A percentile compares a stretch with the other conserved stretches of the same genome.
Evolutionary conservation across 2,888 invertebrate genomes (phyloP).

Genomic region (Druceiella hillmani): DNA sequence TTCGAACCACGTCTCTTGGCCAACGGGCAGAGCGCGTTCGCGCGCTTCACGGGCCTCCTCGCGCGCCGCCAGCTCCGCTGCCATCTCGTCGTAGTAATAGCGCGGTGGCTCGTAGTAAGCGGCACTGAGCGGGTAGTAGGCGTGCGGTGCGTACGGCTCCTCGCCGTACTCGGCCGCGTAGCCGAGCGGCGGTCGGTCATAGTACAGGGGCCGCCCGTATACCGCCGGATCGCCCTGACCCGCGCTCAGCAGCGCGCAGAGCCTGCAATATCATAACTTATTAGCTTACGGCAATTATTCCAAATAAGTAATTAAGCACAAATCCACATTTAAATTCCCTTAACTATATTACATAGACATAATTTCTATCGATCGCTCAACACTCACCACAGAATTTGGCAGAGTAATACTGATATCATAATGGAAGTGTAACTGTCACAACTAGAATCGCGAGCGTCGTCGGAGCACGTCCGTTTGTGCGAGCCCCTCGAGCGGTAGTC

Average conservation of each 20-base stretch:
- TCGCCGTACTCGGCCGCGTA: slow-evolving; percentile 38
- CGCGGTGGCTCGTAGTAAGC: slow-evolving; percentile 47
- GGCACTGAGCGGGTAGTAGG: slow-evolving; percentile 39
- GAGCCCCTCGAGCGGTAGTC: slow-evolving; percentile 22
- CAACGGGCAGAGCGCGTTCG: slow-evolving; percentile 54
- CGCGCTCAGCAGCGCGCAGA: slow-evolving; percentile 11
- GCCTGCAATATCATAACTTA: slow-evolving; percentile 33
- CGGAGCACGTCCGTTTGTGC: slow-evolving; percentile 40
- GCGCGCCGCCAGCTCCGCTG: slow-evolving; percentile 49
- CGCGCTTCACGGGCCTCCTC: slow-evolving; percentile 55
- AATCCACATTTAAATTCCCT: too few relatives aligned
- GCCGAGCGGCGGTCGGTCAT: slow-evolving; percentile 33
- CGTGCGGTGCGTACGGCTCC: slow-evolving; percentile 34
- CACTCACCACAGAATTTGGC: too few relatives aligned
- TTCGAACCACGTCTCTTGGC: slow-evolving; percentile 63
- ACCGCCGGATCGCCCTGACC: slow-evolving; percentile 13
- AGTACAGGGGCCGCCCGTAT: slow-evolving; percentile 13
- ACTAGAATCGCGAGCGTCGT: slow-evolving; percentile 22
- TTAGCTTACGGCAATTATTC: slow-evolving; percentile 36
- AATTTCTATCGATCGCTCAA: too few relatives aligned
- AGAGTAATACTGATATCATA: too few relatives aligned
- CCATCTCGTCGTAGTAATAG: slow-evolving; percentile 45
- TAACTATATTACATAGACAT: too few relatives aligned
- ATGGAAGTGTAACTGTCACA: background rate
- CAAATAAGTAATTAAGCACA: slow-evolving; percentile 14